Conservation (phyloP, 2,888 invertebrate genomes). For the Agelastica alni region DNA sequence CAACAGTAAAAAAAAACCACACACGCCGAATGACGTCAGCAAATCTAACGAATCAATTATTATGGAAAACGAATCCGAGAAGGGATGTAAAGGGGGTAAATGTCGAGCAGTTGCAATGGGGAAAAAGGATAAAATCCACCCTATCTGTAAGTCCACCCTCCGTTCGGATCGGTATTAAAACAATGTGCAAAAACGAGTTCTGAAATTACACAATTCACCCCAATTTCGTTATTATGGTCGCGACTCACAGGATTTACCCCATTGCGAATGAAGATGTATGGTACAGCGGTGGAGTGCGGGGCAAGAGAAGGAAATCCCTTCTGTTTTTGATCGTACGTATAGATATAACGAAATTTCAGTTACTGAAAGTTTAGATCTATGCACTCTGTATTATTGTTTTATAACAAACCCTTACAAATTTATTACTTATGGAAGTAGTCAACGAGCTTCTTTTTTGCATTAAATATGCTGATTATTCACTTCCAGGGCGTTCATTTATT, state of each 20-base stretch:
- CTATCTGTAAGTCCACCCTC: slow-evolving; percentile 17
- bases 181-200: slow-evolving; percentile 46
- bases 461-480: too few species aligned
- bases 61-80: slow-evolving; percentile 24
- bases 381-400: background rate
- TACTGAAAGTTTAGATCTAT: background rate
- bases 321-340: slow-evolving; percentile 16
- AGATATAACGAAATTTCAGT: background rate
- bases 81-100: slow-evolving; percentile 28
- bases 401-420: too few species aligned
- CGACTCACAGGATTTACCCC: slow-evolving; percentile 31
- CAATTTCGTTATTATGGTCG: slow-evolving; percentile 40
- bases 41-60: slow-evolving; percentile 45
- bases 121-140: slow-evolving; percentile 36
- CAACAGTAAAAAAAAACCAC: slow-evolving; percentile 11
- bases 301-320: slow-evolving; percentile 24
- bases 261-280: slow-evolving; percentile 30
- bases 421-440: too few species aligned
- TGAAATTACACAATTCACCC: slow-evolving; percentile 43
- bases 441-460: too few species aligned
- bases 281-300: slow-evolving; percentile 20
- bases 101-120: slow-evolving; percentile 29
- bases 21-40: slow-evolving; percentile 40
- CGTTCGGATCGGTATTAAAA: slow-evolving; percentile 40
- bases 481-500: too few species aligned